phyloP scores from a whole-genome alignment of 2,797 vertebrate species.

The Babyrousa celebensis region DNA sequence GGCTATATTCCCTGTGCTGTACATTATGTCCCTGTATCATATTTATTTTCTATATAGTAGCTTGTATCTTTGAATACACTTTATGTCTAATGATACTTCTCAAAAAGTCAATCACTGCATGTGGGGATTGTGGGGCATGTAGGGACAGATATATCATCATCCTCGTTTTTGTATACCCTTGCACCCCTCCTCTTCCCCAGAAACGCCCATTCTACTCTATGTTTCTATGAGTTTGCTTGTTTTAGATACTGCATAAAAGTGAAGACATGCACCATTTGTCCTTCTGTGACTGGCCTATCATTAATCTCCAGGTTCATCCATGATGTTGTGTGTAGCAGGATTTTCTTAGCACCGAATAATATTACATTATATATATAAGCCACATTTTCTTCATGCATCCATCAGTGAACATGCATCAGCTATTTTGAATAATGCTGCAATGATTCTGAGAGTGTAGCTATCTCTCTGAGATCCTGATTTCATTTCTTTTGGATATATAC shows the following conservation, averaged over 20 bases:
- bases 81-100: conserved; percentile 4
- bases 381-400: neutral
- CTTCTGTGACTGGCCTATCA: neutral
- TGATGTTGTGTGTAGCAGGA: neutral
- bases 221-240: neutral
- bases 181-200: too few species aligned
- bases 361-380: neutral
- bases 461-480: neutral
- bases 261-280: neutral
- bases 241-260: neutral
- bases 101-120: neutral
- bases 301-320: neutral
- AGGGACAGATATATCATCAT: neutral
- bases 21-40: neutral
- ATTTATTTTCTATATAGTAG: neutral
- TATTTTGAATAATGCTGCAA: neutral
- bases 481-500: neutral
- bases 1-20: neutral
- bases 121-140: neutral
- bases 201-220: neutral
- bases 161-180: neutral
- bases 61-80: neutral
- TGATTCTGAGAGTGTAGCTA: neutral
- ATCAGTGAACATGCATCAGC: neutral
- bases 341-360: neutral